Percentiles rank a stretch among this genome's conserved stretches.
phyloP scores from a whole-genome alignment of 2,797 vertebrate species.

The Labeo calbasu region DNA sequence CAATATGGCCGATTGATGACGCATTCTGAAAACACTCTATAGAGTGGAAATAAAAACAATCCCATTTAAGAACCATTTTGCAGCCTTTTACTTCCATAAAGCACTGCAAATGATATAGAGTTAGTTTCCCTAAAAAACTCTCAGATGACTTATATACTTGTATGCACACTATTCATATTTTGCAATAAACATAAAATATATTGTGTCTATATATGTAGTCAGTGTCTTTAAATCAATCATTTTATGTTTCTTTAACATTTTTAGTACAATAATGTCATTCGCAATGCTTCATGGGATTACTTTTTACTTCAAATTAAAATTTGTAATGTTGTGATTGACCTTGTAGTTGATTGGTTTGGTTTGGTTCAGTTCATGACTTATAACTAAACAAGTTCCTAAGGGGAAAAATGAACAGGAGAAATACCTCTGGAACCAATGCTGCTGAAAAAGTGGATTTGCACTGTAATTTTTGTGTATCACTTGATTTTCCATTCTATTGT shows the following conservation, averaged over 20 bases:
- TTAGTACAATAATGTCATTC: not conserved
- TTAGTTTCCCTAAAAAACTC: not conserved
- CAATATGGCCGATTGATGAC: too few relatives aligned
- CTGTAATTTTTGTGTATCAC: not conserved
- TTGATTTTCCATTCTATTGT: not conserved
- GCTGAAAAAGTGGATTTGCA: not conserved
- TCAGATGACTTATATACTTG: not conserved
- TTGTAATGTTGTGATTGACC: not conserved
- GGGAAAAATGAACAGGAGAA: not conserved
- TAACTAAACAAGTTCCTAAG: not conserved
- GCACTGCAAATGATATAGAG: not conserved
- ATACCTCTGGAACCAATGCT: not conserved
- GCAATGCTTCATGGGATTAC: not conserved
- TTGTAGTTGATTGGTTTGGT: not conserved
- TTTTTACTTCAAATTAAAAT: not conserved
- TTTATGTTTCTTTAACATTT: not conserved
- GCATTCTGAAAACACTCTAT: too few relatives aligned
- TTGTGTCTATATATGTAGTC: not conserved
- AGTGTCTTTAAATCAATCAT: not conserved
- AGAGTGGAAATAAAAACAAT: not conserved
- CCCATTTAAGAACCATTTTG: not conserved
- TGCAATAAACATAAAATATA: not conserved
- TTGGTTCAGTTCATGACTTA: not conserved
- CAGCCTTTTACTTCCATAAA: not conserved
- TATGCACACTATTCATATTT: not conserved